These are phyloP conservation scores for Tetrapedia diversipes DNA, from an alignment of 2,888 invertebrate genomes.

Conservation along the genomic window DNA sequence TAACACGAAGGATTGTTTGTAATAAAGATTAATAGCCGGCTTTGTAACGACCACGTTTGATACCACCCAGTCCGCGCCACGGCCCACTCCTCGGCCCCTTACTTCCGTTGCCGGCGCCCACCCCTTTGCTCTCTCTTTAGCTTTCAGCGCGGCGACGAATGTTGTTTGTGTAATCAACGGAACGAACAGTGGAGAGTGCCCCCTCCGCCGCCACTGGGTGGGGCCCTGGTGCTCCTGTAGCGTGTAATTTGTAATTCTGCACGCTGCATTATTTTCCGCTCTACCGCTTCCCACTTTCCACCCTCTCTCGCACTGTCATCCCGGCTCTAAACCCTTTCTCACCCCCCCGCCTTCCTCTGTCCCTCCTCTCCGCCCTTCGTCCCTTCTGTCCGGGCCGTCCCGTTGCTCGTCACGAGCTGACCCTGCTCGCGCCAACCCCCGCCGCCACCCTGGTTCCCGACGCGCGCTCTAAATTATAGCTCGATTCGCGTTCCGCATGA, in stretches of 20 bases:
- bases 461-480: conserved; percentile 62
- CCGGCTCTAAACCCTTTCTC: conserved; percentile 13
- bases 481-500: conserved; percentile 63
- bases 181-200: conserved; percentile 73
- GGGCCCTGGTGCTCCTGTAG: conserved; percentile 66
- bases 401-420: conserved; percentile 18
- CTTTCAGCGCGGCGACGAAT: conserved; percentile 56
- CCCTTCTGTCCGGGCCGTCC: not conserved
- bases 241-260: conserved; percentile 77
- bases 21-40: conserved; percentile 76
- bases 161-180: conserved; percentile 78
- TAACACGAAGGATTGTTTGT: conserved; percentile 74
- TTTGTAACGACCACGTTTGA: conserved; percentile 71
- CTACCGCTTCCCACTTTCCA: conserved; percentile 68
- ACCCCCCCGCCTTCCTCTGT: not conserved
- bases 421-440: not conserved
- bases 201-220: conserved; percentile 63
- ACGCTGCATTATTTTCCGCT: conserved; percentile 75
- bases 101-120: conserved; percentile 29
- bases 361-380: not conserved
- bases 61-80: conserved; percentile 58
- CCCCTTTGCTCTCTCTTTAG: conserved; percentile 30
- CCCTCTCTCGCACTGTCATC: conserved; percentile 56
- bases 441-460: conserved; percentile 11
- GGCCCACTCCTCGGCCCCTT: conserved; percentile 34